Base-by-base conservation (phyloP, 2,113 vertebrate species). In the Erythrocercus mccallii region DNA sequence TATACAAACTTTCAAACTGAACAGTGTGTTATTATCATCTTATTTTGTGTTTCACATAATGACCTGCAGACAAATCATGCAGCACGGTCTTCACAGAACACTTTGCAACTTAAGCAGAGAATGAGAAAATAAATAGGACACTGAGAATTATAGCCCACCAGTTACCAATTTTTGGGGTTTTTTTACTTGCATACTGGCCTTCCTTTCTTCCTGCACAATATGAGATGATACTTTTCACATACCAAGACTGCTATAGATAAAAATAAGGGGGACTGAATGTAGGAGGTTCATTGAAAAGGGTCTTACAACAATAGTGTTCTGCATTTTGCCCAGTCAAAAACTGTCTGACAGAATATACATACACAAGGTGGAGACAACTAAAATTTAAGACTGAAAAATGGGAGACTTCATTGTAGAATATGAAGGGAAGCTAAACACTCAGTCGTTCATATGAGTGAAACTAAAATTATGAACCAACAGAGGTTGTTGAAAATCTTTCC, bases 91-190 rank as follows among this genome's bases (percentile, higher is more conserved):
- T 64, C 61, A 20, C 30, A 79, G 40, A 76, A 64, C 3, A 42
- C 12, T 85, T 56, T 25, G 27, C 18, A 74, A 58, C 22, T 38
- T 62, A 53, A 48, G 7, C 19, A 70, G 23, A 69, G 15, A 95
- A 64, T 23, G 2, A 80, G 21, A 61, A 73, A 66, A 71, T 35
- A 1, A 38, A 40, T 20, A 35, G 5, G 12, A 66, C 44, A 76
- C 2, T 50, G 22, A 78, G 21, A 21, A 87, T 58, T 70, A 65
- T 23, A 73, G 44, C 5, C 14, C 23, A 81, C 4, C 6, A 17
- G n/a, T 27, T 45, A 44, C 15, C 54, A 0, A 4, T 60, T 61
- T 88, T 58, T 15, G 2, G 2, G 2, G 0, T 11, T 68, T 76
- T 64, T 57, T 73, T 44, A 51, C 9, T 48, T 80, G 94, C 13